Percentiles rank a stretch among this genome's conserved stretches.
Conservation (phyloP, 1,140 invertebrate species). For the Linepithema humile region DNA sequence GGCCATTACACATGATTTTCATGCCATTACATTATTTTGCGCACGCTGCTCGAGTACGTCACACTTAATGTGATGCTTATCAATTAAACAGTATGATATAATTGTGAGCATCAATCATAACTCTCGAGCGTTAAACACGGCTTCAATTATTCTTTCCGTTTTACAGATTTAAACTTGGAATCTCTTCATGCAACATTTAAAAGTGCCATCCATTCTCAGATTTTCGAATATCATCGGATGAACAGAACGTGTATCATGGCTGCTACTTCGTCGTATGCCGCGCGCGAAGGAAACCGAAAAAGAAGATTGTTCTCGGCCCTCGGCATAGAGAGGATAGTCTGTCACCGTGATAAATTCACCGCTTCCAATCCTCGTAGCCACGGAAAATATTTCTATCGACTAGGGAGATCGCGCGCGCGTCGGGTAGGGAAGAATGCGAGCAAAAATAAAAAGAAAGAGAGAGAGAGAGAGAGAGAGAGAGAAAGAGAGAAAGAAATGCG, state of each 20-base stretch:
- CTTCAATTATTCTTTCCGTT: neutral
- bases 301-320: neutral
- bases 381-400: constrained; percentile 56
- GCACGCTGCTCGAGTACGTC: neutral
- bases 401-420: constrained; percentile 34
- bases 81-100: constrained; percentile 23
- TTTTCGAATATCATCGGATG: neutral
- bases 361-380: constrained; percentile 46
- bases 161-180: neutral
- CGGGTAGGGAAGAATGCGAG: neutral
- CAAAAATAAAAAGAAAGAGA: neutral
- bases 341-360: constrained; percentile 56
- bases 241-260: neutral
- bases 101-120: neutral
- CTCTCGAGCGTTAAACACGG: neutral
- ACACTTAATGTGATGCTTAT: constrained; percentile 10
- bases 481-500: neutral
- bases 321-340: constrained; percentile 27
- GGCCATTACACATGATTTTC: constrained; percentile 10
- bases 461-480: neutral
- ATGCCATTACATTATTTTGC: constrained; percentile 9
- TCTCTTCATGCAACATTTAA: neutral
- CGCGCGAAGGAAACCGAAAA: constrained; percentile 8
- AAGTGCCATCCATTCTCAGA: neutral
- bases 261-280: neutral